These are phyloP conservation scores for Panthera leo DNA, from an alignment of 2,113 vertebrate genomes.

Conservation along the genomic window DNA sequence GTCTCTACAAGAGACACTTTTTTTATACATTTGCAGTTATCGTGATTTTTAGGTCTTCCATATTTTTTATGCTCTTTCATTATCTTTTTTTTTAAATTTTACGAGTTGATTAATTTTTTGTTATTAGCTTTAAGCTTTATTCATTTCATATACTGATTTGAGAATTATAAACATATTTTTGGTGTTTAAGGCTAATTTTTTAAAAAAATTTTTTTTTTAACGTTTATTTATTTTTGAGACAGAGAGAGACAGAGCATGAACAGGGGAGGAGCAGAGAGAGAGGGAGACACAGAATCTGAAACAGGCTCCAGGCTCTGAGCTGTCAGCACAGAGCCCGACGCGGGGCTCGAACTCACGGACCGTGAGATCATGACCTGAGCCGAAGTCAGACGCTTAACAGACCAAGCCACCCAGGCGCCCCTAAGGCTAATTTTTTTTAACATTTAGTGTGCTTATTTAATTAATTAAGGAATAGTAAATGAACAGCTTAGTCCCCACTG, in stretches of 20 bases:
- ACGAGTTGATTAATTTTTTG: neutral
- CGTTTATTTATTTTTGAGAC: too few species aligned
- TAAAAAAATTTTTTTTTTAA: too few species aligned
- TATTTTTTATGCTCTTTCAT: slow-evolving; percentile 29
- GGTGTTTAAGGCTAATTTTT: neutral
- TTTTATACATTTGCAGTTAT: neutral
- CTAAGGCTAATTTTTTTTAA: neutral
- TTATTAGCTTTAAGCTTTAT: neutral
- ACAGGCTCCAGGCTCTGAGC: too few species aligned
- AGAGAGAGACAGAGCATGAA: too few species aligned
- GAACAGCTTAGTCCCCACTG: neutral
- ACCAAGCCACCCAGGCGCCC: too few species aligned
- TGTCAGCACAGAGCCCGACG: too few species aligned
- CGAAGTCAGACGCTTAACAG: too few species aligned
- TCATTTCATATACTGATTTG: neutral
- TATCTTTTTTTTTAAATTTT: neutral
- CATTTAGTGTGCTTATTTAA: neutral
- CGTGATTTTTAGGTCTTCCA: neutral
- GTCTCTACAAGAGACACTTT: neutral
- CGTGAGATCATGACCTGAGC: too few species aligned
- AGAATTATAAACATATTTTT: neutral
- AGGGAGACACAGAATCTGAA: too few species aligned
- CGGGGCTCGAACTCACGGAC: too few species aligned
- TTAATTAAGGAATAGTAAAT: neutral
- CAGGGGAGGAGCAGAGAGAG: too few species aligned